phyloP scores from a whole-genome alignment of 2,797 vertebrate genomes.

The Ctenopoma kingsleyae region DNA sequence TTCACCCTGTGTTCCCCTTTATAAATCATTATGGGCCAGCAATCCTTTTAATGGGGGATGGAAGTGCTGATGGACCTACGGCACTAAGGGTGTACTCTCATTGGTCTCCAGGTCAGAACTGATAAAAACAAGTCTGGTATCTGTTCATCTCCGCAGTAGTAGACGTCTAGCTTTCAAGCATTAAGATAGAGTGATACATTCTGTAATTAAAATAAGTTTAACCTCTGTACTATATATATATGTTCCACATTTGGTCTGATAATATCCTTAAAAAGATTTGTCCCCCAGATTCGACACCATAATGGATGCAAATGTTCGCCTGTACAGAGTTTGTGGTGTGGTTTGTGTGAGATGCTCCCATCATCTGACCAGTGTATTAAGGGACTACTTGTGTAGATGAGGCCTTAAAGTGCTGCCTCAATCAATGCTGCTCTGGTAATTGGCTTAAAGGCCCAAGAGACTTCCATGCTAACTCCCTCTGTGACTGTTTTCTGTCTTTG shows the following conservation, averaged over 20 bases:
- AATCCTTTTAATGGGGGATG: constrained; percentile 67
- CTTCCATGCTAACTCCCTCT: constrained; percentile 65
- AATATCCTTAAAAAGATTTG: constrained; percentile 41
- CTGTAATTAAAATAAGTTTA: constrained; percentile 5
- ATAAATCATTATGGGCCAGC: constrained; percentile 73
- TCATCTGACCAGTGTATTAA: constrained; percentile 78
- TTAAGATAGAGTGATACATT: not conserved
- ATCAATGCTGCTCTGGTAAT: constrained; percentile 79
- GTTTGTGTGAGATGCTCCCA: constrained; percentile 73
- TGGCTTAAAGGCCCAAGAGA: constrained; percentile 78
- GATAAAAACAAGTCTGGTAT: constrained; percentile 17
- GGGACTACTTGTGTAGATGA: constrained; percentile 78
- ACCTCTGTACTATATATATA: not conserved
- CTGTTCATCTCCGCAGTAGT: constrained; percentile 18
- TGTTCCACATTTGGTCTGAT: constrained; percentile 11
- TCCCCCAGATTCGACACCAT: constrained; percentile 18
- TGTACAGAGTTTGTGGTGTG: constrained; percentile 62
- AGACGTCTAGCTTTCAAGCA: not conserved
- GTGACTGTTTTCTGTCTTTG: constrained; percentile 67
- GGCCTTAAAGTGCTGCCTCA: constrained; percentile 81
- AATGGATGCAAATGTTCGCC: constrained; percentile 58
- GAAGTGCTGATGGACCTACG: constrained; percentile 67
- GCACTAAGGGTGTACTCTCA: constrained; percentile 42
- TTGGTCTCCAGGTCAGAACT: constrained; percentile 42
- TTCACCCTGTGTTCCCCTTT: constrained; percentile 69